Evolutionary conservation across 2,797 vertebrate genomes (phyloP).

Genomic region (Galago senegalensis): DNA sequence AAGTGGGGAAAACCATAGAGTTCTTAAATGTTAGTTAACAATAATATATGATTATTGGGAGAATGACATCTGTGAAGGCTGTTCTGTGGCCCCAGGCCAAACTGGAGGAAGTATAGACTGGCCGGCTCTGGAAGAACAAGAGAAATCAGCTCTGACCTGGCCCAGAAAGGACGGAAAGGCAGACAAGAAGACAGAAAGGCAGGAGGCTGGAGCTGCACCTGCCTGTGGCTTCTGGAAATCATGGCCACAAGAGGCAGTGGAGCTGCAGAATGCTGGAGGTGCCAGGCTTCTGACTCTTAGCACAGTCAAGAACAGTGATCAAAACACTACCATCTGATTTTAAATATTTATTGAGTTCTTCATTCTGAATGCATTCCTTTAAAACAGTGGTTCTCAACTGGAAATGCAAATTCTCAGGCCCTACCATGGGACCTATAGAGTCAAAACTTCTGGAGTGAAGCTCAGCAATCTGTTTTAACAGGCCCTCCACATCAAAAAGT

Average conservation of each 20-base stretch:
- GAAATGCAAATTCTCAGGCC: constrained; percentile 48
- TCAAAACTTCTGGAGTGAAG: constrained; percentile 41
- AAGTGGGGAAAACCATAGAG: constrained; percentile 65
- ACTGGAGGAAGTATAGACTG: background rate
- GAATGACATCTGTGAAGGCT: background rate
- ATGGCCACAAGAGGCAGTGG: background rate
- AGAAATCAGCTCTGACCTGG: background rate
- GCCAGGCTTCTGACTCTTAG: background rate
- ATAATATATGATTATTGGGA: constrained; percentile 12
- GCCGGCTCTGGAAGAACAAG: background rate
- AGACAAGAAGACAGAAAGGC: background rate
- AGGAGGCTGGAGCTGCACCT: background rate
- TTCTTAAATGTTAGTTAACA: constrained; percentile 56
- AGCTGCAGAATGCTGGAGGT: background rate
- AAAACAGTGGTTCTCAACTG: constrained; percentile 20
- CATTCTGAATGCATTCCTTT: constrained; percentile 18
- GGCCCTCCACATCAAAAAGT: background rate
- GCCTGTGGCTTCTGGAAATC: background rate
- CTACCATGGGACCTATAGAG: constrained; percentile 15
- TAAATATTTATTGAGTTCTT: background rate
- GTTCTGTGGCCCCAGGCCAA: background rate
- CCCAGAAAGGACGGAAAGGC: background rate
- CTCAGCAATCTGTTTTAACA: background rate
- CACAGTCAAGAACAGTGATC: background rate
- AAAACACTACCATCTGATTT: background rate